Base-by-base conservation (phyloP, 2,113 vertebrate genomes). In the Stomatorhinus ivindoensis region DNA sequence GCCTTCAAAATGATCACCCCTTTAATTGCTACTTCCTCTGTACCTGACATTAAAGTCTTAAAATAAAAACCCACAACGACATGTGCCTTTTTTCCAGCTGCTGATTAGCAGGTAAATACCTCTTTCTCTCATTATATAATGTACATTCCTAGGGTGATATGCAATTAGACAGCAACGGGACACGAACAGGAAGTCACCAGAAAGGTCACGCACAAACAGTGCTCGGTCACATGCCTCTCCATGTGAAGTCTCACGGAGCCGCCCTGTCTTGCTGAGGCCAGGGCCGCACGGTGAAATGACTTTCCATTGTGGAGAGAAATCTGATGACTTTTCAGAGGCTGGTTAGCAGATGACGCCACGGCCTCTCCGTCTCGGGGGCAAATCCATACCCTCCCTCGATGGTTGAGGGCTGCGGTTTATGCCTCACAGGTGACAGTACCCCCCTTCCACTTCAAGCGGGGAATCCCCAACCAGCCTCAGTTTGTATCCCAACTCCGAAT, bases 401-500 rank as follows among this genome's bases (percentile, higher is more conserved):
- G 15, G 5, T 2, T 4, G 15, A 39, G 69, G 69, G 31, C 73
- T 17, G 35, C 13, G 2, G 15, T 15, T 17, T 8, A 8, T 0
- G 3, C 13, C 35, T 35, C 15, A 10, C 58, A 19, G 73, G 73
- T 42, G 35, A 80, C 35, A 3, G 35, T 7, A 11, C 5, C 11
- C 11, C 24, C 35, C 73, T 21, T 50, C 88, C 73, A 50, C 73
- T 85, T 89, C 89, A 90, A 91, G 90, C 50, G 80, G 48, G 73
- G 84, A 65, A 86, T 88, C 51, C 9, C 9, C 89, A 89, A 90
- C 89, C 89, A 84, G 58, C 76, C 39, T 39, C 61, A 53, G 88
- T 91, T 90, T 84, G 90, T 84, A 89, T 85, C 19, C 19, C 46
- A 31, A 89, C 76, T 80, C 89, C 69, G 89, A 88, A 91, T 90